These are phyloP conservation scores for Siniperca knerii DNA, from an alignment of 2,113 vertebrate genomes.

Conservation along the genomic window DNA sequence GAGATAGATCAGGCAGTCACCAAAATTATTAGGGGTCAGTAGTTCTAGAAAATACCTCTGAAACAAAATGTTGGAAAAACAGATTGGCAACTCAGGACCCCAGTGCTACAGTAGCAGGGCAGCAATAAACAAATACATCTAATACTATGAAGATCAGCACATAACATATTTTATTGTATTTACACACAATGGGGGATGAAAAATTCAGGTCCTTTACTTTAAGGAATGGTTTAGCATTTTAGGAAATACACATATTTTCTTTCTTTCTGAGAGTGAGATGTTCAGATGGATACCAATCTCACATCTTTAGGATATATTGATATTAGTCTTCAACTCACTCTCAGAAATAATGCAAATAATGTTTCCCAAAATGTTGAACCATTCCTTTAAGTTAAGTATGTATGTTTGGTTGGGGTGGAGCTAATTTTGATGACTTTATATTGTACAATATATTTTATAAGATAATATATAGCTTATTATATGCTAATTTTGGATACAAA, in stretches of 20 bases:
- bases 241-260: no score
- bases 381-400: not conserved
- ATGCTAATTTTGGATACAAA: not conserved
- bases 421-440: no score
- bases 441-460: not conserved
- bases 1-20: not conserved
- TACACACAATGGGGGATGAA: not conserved
- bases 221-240: no score
- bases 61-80: not conserved
- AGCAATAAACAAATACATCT: not conserved
- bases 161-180: not conserved
- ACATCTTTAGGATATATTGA: no score
- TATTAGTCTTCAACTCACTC: no score
- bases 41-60: not conserved
- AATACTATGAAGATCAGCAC: not conserved
- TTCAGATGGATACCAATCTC: not conserved
- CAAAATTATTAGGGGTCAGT: not conserved
- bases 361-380: not conserved
- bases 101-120: not conserved
- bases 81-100: not conserved
- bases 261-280: not conserved
- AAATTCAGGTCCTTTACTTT: not conserved
- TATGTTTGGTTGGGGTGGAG: no score
- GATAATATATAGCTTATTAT: no score
- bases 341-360: no score